Evolutionary conservation across 2,797 vertebrate species (phyloP).

Genomic region (Malacoraja senta): DNA sequence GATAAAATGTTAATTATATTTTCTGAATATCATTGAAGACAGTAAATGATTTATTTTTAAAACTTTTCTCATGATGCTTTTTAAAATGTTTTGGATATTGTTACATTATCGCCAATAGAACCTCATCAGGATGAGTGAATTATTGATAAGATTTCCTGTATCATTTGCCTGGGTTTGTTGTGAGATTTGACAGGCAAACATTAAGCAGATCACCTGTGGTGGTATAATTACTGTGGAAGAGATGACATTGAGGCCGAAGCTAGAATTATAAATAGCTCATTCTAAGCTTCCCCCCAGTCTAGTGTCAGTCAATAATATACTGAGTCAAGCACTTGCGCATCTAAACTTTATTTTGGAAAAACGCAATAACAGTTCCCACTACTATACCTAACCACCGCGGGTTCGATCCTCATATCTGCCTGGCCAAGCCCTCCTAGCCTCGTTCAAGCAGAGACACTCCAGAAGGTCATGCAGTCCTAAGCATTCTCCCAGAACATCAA

Average conservation of each 20-base stretch:
- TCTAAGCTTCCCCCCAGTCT: too few relatives aligned
- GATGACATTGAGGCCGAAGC: neutral
- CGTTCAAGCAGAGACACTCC: too few relatives aligned
- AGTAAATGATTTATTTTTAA: neutral
- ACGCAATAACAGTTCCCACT: too few relatives aligned
- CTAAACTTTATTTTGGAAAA: too few relatives aligned
- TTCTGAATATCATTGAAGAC: neutral
- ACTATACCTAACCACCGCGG: too few relatives aligned
- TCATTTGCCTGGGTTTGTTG: neutral
- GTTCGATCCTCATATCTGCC: too few relatives aligned
- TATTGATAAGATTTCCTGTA: neutral
- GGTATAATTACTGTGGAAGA: neutral
- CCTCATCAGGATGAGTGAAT: neutral
- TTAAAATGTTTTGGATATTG: neutral
- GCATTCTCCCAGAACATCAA: too few relatives aligned
- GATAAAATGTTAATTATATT: neutral
- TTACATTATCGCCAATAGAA: neutral
- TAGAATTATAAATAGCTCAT: too few relatives aligned
- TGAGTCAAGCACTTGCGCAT: too few relatives aligned
- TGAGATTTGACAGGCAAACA: neutral
- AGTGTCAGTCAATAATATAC: too few relatives aligned
- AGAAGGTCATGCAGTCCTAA: too few relatives aligned
- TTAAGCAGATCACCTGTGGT: neutral
- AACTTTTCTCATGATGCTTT: neutral
- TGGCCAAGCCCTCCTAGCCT: too few relatives aligned